Evolutionary conservation across 2,113 vertebrate genomes (phyloP).

Genomic region (Carassius auratus): DNA sequence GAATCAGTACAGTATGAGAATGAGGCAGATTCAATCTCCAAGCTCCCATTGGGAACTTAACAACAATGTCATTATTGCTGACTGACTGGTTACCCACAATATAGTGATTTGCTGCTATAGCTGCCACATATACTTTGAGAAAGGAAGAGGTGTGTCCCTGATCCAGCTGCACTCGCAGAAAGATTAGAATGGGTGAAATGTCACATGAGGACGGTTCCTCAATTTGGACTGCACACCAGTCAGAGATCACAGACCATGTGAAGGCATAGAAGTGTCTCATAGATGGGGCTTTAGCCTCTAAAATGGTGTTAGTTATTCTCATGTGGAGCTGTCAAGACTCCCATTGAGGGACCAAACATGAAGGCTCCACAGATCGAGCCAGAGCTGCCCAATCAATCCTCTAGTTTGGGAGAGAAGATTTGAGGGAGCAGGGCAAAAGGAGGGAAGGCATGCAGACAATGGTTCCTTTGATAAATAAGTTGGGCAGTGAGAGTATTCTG

Average conservation of each 20-base stretch:
- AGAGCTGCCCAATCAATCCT: background rate
- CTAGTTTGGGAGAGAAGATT: background rate
- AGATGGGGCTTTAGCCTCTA: background rate
- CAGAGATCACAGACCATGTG: background rate
- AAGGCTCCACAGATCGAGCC: background rate
- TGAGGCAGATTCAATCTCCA: no score
- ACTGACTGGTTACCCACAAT: no score
- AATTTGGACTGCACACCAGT: background rate
- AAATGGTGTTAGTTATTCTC: background rate
- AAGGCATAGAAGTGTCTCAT: background rate
- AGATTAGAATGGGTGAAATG: background rate
- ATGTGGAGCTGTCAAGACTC: background rate
- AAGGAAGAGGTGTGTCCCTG: background rate
- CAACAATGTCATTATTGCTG: no score
- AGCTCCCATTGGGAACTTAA: no score
- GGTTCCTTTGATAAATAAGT: background rate
- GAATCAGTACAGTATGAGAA: no score
- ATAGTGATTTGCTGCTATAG: no score
- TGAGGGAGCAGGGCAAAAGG: background rate
- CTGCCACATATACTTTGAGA: no score
- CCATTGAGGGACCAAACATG: background rate
- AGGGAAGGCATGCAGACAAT: background rate
- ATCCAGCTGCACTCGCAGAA: background rate
- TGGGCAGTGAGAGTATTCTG: background rate
- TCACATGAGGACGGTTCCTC: background rate